Base-by-base conservation (phyloP, 2,888 invertebrate genomes). In the Homarus gammarus region DNA sequence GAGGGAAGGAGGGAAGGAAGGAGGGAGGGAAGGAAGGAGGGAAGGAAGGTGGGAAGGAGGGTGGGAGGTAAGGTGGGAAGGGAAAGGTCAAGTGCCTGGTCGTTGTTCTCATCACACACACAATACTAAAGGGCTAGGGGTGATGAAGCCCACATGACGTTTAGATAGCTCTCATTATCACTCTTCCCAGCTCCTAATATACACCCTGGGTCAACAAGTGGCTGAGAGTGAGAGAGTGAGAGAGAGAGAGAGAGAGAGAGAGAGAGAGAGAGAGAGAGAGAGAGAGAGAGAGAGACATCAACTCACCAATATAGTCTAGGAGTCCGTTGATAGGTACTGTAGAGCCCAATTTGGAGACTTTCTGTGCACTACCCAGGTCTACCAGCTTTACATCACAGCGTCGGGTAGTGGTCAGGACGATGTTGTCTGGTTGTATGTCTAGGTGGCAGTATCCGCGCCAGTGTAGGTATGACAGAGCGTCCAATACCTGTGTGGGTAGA, bases 371-470 rank as follows among this genome's bases (percentile, higher is more conserved):
- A 0, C 98, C 99, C 93, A 99, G 97, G 94, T 99, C 99, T 8
- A 98, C 96, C 75, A 99, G 94, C 94, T 99, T 99, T 1, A 99
- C 96, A 94, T 97, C 96, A 92, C 98, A 95, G 31, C 97, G 96
- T 92, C 98, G 95, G 27, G 97, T 96, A 0, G 96, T 96, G 0
- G 97, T 96, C 96, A 99, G 97, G 2, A 99, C 97, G 38, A 99
- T 95, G 94, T 99, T 99, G 93, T 98, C 98, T 0, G 99, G 99
- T 94, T 99, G 98, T 79, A 99, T 95, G 94, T 98, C 97, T 91
- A 98, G 94, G 94, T 98, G 98, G 92, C 97, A 97, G 92, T 96
- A 96, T 2, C 98, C 98, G 93, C 97, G 95, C 97, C 98, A 98
- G 94, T 99, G 99, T 68, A 99, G 95, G 94, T 98, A 99, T 94